Evolutionary conservation across 2,888 invertebrate genomes (phyloP), one percentile per base, ranked within the genome.

Genomic region (Stramonita haemastoma): DNA sequence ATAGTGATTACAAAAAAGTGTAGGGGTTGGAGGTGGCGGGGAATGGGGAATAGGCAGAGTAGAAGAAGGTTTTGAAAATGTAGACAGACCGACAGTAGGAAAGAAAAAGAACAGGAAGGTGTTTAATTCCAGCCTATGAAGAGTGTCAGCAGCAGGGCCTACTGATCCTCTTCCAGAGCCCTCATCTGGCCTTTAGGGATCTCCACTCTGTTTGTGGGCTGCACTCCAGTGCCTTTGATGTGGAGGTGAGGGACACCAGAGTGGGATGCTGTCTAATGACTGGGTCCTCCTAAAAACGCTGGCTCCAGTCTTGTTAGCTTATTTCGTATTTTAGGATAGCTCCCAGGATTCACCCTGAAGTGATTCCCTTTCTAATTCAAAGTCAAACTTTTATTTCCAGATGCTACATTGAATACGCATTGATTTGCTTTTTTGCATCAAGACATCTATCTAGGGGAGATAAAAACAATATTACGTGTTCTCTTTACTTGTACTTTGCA

Each of bases 181-280:
- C 79, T 79, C 79, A 79, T 79, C 79, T 32, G 17, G 79, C 79
- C 79, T 79, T 79, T 79, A 34, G 79, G 79, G 79, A 32, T 79
- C 34, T 19, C 34, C 34, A 17, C 32, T 17, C 79, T 79, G 29
- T 79, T 79, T 79, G 79, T 34, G 34, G 5, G 32, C 79, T 8
- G 17, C 34, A 32, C 79, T 79, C 79, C 79, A 79, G 79, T 32
- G 73, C 66, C 66, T 66, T 66, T 66, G 66, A 66, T 66, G 26
- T 66, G 66, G 66, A 6, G 66, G 66, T 26, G 66, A 66, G 5
- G 2, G 66, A 66, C 66, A 66, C 66, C 17, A 26, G 66, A 66
- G 66, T 66, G 66, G 13, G 66, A 4, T 66, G 4, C 66, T 26
- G 66, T 26, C 66, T 26, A 66, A 66, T 66, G 66, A 66, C 26